Conservation (phyloP, 2,888 invertebrate species). For the Campoplex capitator region DNA sequence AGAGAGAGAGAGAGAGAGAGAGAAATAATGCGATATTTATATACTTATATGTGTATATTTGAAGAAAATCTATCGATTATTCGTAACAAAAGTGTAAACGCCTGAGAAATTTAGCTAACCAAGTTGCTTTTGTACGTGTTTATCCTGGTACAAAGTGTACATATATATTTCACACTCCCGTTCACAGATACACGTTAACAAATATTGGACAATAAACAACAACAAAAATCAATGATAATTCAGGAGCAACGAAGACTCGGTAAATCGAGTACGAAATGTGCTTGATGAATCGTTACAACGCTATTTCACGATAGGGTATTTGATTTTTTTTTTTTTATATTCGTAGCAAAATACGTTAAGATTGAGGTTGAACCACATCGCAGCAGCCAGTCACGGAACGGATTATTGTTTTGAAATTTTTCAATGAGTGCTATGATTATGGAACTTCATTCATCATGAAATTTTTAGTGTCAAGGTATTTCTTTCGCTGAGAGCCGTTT, state of each 20-base stretch:
- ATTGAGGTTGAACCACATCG: too few species aligned
- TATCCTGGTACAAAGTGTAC: slow-evolving; percentile 77
- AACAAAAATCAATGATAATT: not conserved
- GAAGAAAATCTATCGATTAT: slow-evolving; percentile 40
- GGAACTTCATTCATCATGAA: too few species aligned
- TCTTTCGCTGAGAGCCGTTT: too few species aligned
- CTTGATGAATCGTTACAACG: not conserved
- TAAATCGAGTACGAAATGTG: not conserved
- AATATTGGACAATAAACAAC: not conserved
- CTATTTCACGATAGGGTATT: not conserved
- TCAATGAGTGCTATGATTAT: too few species aligned
- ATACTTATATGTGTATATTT: not conserved
- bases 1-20: not conserved
- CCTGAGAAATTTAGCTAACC: slow-evolving; percentile 67
- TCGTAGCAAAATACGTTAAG: too few species aligned
- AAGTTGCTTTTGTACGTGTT: slow-evolving; percentile 77
- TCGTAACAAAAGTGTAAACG: slow-evolving; percentile 45
- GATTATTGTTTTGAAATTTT: too few species aligned
- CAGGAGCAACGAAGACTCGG: not conserved
- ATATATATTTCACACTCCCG: slow-evolving; percentile 42
- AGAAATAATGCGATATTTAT: not conserved
- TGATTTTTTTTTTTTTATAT: too few species aligned
- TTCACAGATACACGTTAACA: not conserved
- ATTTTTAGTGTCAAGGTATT: too few species aligned
- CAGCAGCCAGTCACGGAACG: too few species aligned